phyloP scores from a whole-genome alignment of 2,888 invertebrate species.

The Phaonia tiefii region DNA sequence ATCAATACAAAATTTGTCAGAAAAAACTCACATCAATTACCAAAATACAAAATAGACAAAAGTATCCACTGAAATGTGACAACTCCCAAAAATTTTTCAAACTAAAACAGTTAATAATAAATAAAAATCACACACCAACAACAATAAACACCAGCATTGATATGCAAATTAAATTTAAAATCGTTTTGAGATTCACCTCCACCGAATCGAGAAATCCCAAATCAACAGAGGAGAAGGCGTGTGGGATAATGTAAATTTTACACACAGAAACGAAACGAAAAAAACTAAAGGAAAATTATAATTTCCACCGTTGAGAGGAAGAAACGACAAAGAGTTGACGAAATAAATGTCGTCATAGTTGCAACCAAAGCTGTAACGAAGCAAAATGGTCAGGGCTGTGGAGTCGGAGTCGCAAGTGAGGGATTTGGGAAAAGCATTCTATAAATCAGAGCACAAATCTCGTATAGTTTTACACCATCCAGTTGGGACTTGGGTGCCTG shows the following conservation, averaged over 20 bases:
- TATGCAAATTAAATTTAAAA: constrained; percentile 63
- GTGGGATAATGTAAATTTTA: constrained; percentile 75
- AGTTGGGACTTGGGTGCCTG: too few relatives aligned
- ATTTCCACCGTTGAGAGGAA: constrained; percentile 52
- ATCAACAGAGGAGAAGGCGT: constrained; percentile 72
- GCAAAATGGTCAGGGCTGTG: too few relatives aligned
- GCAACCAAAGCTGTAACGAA: constrained; percentile 36
- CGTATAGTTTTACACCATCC: too few relatives aligned
- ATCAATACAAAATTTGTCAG: constrained; percentile 45
- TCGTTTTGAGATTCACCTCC: neutral
- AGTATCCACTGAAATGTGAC: neutral
- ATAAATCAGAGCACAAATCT: too few relatives aligned
- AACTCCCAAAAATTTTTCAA: constrained; percentile 40
- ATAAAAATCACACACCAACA: constrained; percentile 49
- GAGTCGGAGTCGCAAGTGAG: too few relatives aligned
- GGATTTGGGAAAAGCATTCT: too few relatives aligned
- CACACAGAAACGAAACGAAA: neutral
- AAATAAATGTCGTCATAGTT: constrained; percentile 77
- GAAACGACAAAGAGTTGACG: constrained; percentile 66
- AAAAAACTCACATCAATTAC: constrained; percentile 44
- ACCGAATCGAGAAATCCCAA: neutral
- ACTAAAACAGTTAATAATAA: constrained; percentile 21
- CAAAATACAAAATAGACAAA: constrained; percentile 14
- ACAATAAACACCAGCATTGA: constrained; percentile 49
- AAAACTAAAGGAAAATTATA: constrained; percentile 41